phyloP scores from a whole-genome alignment of 2,113 vertebrate genomes.

The Alces alces region DNA sequence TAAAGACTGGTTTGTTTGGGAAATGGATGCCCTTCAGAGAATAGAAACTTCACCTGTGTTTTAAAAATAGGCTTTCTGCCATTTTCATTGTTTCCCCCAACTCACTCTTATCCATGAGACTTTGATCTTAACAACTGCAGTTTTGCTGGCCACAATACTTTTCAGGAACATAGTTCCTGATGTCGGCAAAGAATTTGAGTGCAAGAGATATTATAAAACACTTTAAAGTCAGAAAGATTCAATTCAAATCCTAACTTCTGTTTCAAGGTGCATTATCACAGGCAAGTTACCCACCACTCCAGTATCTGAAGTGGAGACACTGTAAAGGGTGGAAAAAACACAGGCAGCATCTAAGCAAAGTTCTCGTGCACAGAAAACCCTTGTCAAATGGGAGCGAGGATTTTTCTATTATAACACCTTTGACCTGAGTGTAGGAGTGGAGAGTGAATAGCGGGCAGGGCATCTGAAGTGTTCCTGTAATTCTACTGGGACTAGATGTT shows the following conservation, averaged over 20 bases:
- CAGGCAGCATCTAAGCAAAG: not conserved
- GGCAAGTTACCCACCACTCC: not conserved
- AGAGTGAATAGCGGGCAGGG: not conserved
- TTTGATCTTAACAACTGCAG: conserved; percentile 20
- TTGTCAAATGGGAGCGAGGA: not conserved
- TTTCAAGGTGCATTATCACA: not conserved
- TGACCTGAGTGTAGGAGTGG: not conserved
- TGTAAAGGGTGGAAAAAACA: not conserved
- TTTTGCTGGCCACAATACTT: not conserved
- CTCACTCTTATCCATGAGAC: not conserved
- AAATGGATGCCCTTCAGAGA: conserved; percentile 15
- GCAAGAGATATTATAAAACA: not conserved
- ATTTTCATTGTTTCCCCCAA: conserved; percentile 13
- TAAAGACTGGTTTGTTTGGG: conserved; percentile 37
- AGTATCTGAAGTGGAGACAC: not conserved
- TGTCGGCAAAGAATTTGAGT: not conserved
- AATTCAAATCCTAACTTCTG: conserved; percentile 3
- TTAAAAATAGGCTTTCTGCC: conserved; percentile 35
- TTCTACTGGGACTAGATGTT: not conserved
- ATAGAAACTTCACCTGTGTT: conserved; percentile 9
- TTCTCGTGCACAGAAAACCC: not conserved
- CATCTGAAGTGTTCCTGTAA: not conserved
- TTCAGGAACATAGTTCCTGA: not conserved
- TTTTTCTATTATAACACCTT: not conserved
- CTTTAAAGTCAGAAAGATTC: not conserved